phyloP scores from a whole-genome alignment of 1,140 invertebrate species.

The Homarus americanus region DNA sequence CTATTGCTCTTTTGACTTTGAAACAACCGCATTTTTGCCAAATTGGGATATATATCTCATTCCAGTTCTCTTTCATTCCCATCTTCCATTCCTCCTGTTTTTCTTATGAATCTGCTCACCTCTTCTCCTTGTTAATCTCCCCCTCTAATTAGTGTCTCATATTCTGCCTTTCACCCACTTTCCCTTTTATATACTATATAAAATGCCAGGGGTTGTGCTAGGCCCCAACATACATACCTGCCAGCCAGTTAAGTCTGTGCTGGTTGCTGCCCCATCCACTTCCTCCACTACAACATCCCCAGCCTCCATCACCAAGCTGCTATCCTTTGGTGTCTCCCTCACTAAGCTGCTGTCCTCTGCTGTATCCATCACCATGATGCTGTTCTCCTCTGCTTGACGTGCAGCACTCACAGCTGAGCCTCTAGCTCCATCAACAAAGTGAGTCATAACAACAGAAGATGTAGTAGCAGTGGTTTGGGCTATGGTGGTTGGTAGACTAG shows the following conservation, averaged over 20 bases:
- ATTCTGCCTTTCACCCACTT: too few species aligned
- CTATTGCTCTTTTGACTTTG: too few species aligned
- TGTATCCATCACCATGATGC: neutral
- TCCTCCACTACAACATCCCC: slow-evolving; percentile 51
- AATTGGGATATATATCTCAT: too few species aligned
- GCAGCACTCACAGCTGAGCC: neutral
- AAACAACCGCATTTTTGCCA: too few species aligned
- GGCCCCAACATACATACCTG: slow-evolving; percentile 47
- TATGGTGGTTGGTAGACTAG: neutral
- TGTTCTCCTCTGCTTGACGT: neutral
- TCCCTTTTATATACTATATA: too few species aligned
- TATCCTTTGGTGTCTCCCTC: neutral
- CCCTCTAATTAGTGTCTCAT: too few species aligned
- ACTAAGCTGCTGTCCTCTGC: neutral
- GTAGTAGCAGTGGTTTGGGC: neutral
- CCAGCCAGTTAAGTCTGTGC: slow-evolving; percentile 60
- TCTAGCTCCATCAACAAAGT: neutral
- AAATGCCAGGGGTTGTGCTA: too few species aligned
- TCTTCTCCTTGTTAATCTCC: too few species aligned
- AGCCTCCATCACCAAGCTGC: slow-evolving; percentile 12
- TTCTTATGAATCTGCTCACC: too few species aligned
- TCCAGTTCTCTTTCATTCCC: too few species aligned
- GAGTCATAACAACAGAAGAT: neutral
- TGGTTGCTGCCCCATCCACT: slow-evolving; percentile 54
- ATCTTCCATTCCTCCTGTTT: too few species aligned